Conservation (phyloP, 1,140 invertebrate genomes). For the Atta cephalotes region DNA sequence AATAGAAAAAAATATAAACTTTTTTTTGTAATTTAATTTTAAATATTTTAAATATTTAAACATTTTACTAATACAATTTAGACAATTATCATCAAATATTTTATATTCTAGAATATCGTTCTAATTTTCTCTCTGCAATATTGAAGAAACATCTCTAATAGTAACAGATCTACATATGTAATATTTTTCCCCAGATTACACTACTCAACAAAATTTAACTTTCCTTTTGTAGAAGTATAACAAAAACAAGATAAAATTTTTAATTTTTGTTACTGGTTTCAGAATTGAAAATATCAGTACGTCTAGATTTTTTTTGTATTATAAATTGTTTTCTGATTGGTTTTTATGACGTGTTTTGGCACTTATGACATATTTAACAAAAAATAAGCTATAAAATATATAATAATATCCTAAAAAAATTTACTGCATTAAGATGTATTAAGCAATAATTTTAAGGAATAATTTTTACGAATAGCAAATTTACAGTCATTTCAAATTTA, state of each 20-base stretch:
- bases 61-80: not conserved
- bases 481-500: not conserved
- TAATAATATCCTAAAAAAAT: not conserved
- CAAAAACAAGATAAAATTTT: not conserved
- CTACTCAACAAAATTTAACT: conserved; percentile 53
- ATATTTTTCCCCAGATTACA: conserved; percentile 44
- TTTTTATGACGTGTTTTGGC: not conserved
- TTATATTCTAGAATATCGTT: conserved; percentile 17
- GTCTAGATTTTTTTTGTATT: conserved; percentile 37
- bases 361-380: not conserved
- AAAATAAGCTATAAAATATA: not conserved
- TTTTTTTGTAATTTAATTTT: conserved; percentile 1
- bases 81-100: not conserved
- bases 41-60: not conserved
- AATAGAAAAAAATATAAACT: conserved; percentile 1
- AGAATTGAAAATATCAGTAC: conserved; percentile 18
- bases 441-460: not conserved
- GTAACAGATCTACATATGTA: conserved; percentile 25
- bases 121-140: conserved; percentile 45
- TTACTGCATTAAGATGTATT: not conserved
- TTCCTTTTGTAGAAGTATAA: conserved; percentile 49
- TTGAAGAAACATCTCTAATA: conserved; percentile 25
- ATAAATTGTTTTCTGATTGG: not conserved
- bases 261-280: not conserved
- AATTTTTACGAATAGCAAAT: not conserved